Evolutionary conservation across 1,140 invertebrate species (phyloP), one percentile per base, ranked within the genome.

Genomic region (Meloidogyne exigua): DNA sequence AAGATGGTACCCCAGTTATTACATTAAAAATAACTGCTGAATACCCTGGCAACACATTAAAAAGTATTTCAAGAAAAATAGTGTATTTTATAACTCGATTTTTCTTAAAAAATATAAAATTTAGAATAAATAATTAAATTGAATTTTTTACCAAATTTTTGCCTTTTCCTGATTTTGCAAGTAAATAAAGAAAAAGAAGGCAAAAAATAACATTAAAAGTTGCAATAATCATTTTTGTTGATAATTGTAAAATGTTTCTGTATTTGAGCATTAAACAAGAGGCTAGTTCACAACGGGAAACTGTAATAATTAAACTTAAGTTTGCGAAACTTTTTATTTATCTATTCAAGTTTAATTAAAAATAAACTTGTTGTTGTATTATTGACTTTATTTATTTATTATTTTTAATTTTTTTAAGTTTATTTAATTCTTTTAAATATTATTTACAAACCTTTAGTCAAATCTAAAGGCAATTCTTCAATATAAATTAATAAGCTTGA

Each of bases 21-120:
- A 36, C 62, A 32, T 73, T 73, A 36, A 73, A 73, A 3, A 73
- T 32, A 2, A 73, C 23, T 13, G 39, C 28, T 0, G 15, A 39
- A 36, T 57, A 73, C 21, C 49, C 71, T 9, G 71, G 71, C 13
- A 73, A 26, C 2, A 65, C 57, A 32, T 73, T 32, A 23, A 73
- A 73, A 23, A 32, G 10, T 28, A 73, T 66, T 73, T 73, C 71
- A 21, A 62, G 26, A 0, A 57, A 13, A 25, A 73, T 73, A 2
- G 71, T 65, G 18, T 64, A 65, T 12, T 73, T 73, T n/a, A 73
- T 23, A 9, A 73, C 57, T 25, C 71, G 57, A 63, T 73, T 64
- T 32, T 73, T 73, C 71, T 73, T 2, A 15, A 72, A 12, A 28
- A 72, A 63, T 28, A 18, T n/a, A 64, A 11, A 7, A 9, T 26